Percentiles rank a stretch among this genome's conserved stretches.
Evolutionary conservation across 2,113 vertebrate species (phyloP).

Genomic region (Motacilla alba): DNA sequence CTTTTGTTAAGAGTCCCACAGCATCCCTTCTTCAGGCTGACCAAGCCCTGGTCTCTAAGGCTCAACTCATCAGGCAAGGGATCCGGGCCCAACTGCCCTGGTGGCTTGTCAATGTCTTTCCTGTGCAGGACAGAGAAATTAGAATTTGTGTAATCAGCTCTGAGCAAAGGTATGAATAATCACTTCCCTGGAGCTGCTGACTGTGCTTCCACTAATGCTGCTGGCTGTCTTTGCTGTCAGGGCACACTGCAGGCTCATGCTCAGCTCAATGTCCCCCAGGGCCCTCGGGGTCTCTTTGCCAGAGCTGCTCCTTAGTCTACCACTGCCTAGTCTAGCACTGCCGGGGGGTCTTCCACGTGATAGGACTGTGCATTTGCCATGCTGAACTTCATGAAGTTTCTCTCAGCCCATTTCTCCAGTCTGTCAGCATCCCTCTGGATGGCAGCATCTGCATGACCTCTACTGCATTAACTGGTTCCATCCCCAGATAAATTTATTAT

Average conservation of each 20-base stretch:
- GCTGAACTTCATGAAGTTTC: not conserved
- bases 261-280: not conserved
- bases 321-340: not conserved
- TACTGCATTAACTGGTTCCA: not conserved
- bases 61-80: not conserved
- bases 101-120: not conserved
- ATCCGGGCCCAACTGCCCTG: accelerated
- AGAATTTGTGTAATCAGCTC: not conserved
- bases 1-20: not conserved
- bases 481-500: not conserved
- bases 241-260: not conserved
- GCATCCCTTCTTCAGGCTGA: not conserved
- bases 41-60: not conserved
- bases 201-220: not conserved
- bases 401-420: not conserved
- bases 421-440: not conserved
- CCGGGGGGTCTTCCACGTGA: accelerated
- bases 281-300: not conserved
- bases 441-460: not conserved
- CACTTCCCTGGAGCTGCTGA: not conserved
- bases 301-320: not conserved
- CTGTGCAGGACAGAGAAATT: not conserved
- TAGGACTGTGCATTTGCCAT: not conserved
- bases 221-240: not conserved
- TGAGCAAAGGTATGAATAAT: not conserved